Conservation (phyloP, 1,140 invertebrate genomes). For the Trichomalopsis sarcophagae region DNA sequence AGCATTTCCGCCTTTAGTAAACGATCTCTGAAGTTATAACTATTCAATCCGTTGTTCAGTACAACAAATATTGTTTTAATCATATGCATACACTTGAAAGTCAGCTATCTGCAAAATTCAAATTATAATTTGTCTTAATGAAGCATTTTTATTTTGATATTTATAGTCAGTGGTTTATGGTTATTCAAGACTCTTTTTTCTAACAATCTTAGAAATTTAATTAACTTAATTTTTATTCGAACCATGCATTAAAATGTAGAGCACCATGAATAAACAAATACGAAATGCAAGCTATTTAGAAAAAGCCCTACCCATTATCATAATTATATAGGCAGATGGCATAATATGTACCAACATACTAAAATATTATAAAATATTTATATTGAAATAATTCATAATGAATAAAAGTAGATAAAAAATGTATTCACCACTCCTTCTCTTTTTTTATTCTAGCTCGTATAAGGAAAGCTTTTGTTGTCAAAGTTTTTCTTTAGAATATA, state of each 20-base stretch:
- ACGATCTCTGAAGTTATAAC: neutral
- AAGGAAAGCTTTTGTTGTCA: too few species aligned
- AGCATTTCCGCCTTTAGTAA: constrained; percentile 22
- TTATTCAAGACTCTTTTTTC: neutral
- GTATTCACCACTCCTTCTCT: too few species aligned
- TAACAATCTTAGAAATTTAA: neutral
- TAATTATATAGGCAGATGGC: neutral
- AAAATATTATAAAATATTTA: too few species aligned
- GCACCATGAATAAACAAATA: neutral
- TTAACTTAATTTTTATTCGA: neutral
- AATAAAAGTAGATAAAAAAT: too few species aligned
- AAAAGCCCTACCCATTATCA: neutral
- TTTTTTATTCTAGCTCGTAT: too few species aligned
- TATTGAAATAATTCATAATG: neutral
- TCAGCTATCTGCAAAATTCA: neutral
- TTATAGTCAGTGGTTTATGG: neutral
- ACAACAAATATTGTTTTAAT: neutral
- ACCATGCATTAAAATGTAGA: neutral
- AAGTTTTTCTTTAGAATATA: too few species aligned
- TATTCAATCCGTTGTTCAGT: neutral
- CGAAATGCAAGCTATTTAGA: neutral
- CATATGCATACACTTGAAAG: neutral
- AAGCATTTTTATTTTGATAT: neutral
- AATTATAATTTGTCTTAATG: neutral
- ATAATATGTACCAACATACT: neutral